These are phyloP conservation scores for Scaptomyza parva DNA, from an alignment of 2,888 invertebrate genomes.

Conservation along the genomic window DNA sequence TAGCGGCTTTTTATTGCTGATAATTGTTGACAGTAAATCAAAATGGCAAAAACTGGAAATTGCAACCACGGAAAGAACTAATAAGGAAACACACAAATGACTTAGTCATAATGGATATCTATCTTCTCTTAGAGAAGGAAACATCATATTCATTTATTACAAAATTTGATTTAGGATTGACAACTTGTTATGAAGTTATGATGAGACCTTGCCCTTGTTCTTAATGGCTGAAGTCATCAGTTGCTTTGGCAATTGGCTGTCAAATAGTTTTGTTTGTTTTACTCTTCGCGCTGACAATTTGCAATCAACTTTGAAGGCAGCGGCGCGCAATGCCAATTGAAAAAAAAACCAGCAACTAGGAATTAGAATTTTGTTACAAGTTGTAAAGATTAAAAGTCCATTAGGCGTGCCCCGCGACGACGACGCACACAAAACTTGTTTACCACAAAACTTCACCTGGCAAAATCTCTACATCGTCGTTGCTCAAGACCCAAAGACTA, in stretches of 20 bases:
- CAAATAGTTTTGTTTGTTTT: slow-evolving; percentile 34
- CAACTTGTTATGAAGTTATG: too few species aligned
- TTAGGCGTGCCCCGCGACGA: slow-evolving; percentile 62
- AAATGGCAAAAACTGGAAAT: slow-evolving; percentile 31
- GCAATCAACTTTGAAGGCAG: slow-evolving; percentile 56
- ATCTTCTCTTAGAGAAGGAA: slow-evolving; percentile 3
- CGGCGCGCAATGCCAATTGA: slow-evolving; percentile 47
- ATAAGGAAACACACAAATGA: slow-evolving; percentile 31
- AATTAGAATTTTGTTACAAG: slow-evolving; percentile 65
- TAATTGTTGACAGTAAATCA: slow-evolving; percentile 54
- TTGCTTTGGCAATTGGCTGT: slow-evolving; percentile 37
- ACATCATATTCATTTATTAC: neutral
- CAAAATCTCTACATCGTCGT: neutral
- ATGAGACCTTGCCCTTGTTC: neutral
- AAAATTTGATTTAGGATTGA: neutral
- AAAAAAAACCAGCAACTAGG: slow-evolving; percentile 3
- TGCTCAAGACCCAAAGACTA: too few species aligned
- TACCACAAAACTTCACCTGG: slow-evolving; percentile 14
- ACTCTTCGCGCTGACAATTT: slow-evolving; percentile 61
- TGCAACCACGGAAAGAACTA: slow-evolving; percentile 21
- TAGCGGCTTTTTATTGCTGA: slow-evolving; percentile 45
- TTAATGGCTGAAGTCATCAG: slow-evolving; percentile 48
- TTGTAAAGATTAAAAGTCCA: slow-evolving; percentile 80
- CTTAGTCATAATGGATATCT: slow-evolving; percentile 32
- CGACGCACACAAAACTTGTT: slow-evolving; percentile 70